A percentile compares a stretch with the other conserved stretches of the same genome.
Conservation (phyloP, 2,888 invertebrate genomes). For the Tenthredo notha region DNA sequence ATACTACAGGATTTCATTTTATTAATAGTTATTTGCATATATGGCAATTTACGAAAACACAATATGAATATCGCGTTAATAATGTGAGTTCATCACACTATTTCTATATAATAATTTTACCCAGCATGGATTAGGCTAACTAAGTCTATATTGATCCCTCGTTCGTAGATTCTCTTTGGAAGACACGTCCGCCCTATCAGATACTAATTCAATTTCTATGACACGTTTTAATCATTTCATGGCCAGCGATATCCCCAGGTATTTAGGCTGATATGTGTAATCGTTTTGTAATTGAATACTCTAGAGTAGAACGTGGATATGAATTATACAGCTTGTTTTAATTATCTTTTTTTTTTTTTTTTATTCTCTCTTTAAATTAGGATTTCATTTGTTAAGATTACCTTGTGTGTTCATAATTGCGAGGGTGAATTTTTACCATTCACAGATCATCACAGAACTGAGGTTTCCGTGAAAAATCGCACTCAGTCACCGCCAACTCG, state of each 20-base stretch:
- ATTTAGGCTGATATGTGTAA: not conserved
- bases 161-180: slow-evolving; percentile 4
- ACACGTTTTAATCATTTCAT: slow-evolving; percentile 11
- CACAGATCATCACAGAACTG: not conserved
- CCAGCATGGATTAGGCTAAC: slow-evolving; percentile 11
- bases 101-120: slow-evolving; percentile 29
- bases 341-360: not conserved
- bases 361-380: not conserved
- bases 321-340: not conserved
- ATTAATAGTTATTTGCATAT: slow-evolving; percentile 30
- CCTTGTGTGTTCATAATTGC: not conserved
- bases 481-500: no score
- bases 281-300: not conserved
- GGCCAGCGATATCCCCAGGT: not conserved
- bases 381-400: not conserved
- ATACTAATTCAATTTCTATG: slow-evolving; percentile 26
- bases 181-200: not conserved
- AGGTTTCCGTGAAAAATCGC: no score
- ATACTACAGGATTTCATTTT: not conserved
- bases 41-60: not conserved
- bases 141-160: slow-evolving; percentile 28
- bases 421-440: not conserved
- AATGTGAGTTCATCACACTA: not conserved
- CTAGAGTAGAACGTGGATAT: not conserved
- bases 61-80: not conserved